Evolutionary conservation across 2,797 vertebrate species (phyloP), one percentile per base, ranked within the genome.

Genomic region (Myotis pilosus): DNA sequence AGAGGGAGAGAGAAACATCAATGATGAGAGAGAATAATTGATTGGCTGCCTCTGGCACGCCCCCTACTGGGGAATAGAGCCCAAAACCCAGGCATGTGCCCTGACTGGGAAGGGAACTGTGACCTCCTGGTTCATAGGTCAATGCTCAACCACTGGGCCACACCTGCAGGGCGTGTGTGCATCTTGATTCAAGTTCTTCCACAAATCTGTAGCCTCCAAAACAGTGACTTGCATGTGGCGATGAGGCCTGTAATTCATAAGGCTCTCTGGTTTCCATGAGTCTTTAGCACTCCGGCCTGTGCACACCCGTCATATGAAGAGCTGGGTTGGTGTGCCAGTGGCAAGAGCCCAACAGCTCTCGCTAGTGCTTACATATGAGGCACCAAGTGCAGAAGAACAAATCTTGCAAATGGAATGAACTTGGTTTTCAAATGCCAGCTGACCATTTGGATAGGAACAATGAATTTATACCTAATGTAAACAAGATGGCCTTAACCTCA

Each of bases 381-480:
- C 49, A n/a, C 33, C 51, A 66, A 92, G 17, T 19, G 10, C 15
- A 49, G 68, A 82, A 90, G 5, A 66, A 57, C 44, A 84, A 28
- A 25, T 51, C n/a, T 53, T 38, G 28, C 25, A 78, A 79, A 86
- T 49, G n/a, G 30, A 33, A 22, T 49, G 15, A 86, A 60, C 16
- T 66, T 47, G 25, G 4, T 74, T 81, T 76, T 38, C 16, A 19
- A 92, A 51, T 25, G 33, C 41, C 75, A 87, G 19, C 36, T 62
- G 41, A 78, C 57, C 47, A 6, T 74, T 87, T 25, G 28, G 22
- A 72, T 71, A 16, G 53, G 51, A 57, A 87, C 64, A 49, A 5
- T 36, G 28, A 96, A 95, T 94, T 83, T 89, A 97, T 25, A 38
- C 79, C 47, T 85, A 78, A 95, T 91, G 30, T 44, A 92, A 84